Base-by-base conservation (phyloP, 2,113 vertebrate species). In the Lophochroa leadbeateri region DNA sequence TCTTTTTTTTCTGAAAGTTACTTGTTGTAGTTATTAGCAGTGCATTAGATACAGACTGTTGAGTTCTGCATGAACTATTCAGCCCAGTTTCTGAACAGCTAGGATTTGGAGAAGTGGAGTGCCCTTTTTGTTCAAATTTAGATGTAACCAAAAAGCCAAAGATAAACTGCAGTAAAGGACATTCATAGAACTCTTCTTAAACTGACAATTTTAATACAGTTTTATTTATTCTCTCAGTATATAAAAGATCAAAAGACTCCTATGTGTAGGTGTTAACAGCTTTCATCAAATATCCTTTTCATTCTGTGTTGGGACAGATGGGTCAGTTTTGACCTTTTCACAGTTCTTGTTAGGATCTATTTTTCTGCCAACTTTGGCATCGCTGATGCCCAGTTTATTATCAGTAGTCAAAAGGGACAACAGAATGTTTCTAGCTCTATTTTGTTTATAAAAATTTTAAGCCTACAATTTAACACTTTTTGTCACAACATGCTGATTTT, bases 321-420 rank as follows among this genome's bases (percentile, higher is more conserved):
- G 61, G 64, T 83, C 79, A 75, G 55, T 78, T 95, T 74, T 90
- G 90, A 95, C 82, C 72, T 95, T 88, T 92, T 81, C 72, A 75
- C 25, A 41, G 27, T 47, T 83, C 64, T 86, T 88, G 50, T 86
- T 92, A 83, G 75, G 43, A 35, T 78, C 46, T 88, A 10, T 64
- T 93, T 21, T 95, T 86, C 58, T 63, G 23, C 82, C 31, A 75
- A 6, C 20, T 57, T 87, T 88, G 49, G 33, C n/a, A 52, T 37
- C 1, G 0, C 18, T 49, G 37, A 55, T 77, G 20, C 37, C 37
- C 58, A 50, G 33, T 64, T 90, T 74, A 44, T 87, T 85, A 80
- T 47, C 41, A 80, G 79, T 71, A 78, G 33, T 88, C 41, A 60
- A 88, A 88, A 90, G 39, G 15, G 37, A 49, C 33, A 65, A 69